These are phyloP conservation scores for Archips xylosteana DNA, from an alignment of 2,888 invertebrate genomes.

Conservation along the genomic window DNA sequence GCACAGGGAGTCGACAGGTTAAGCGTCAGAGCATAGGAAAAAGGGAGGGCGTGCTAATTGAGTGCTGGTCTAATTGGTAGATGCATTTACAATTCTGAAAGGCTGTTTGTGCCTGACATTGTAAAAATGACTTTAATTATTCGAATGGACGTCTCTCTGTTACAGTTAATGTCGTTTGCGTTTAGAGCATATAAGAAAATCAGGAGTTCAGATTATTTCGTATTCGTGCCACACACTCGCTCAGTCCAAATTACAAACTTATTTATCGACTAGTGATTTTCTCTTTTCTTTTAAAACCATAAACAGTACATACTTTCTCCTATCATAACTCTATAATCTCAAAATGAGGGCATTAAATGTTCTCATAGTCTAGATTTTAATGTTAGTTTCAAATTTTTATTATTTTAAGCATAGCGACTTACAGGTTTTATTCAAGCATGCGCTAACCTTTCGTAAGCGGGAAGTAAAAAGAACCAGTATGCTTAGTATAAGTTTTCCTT, in stretches of 20 bases:
- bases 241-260: not conserved
- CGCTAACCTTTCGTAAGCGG: too few relatives aligned
- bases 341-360: not conserved
- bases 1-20: constrained; percentile 6
- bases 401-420: too few relatives aligned
- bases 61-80: not conserved
- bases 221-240: not conserved
- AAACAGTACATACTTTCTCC: not conserved
- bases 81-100: not conserved
- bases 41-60: not conserved
- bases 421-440: too few relatives aligned
- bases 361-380: not conserved
- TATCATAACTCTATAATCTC: not conserved
- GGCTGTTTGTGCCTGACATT: not conserved
- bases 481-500: too few relatives aligned
- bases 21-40: constrained; percentile 9
- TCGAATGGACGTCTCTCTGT: not conserved
- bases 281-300: not conserved
- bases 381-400: not conserved
- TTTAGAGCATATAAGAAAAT: not conserved
- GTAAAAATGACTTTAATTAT: not conserved
- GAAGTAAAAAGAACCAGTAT: too few relatives aligned
- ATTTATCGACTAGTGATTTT: not conserved
- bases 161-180: not conserved
- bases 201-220: not conserved